These are phyloP conservation scores for Caradrina clavipalpis DNA, from an alignment of 2,888 invertebrate species.

Conservation along the genomic window DNA sequence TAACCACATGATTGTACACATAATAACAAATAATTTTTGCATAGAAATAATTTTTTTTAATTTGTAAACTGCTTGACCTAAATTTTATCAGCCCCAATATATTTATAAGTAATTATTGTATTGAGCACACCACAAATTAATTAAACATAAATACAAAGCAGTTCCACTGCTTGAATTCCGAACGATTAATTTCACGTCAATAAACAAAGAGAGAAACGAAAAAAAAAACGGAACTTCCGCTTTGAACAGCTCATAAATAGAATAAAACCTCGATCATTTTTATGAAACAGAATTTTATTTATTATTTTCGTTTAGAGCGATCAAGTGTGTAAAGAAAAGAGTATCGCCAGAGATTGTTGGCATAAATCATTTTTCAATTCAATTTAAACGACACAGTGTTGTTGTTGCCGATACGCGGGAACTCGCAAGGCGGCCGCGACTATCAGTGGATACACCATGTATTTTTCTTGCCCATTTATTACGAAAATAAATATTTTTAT, in stretches of 20 bases:
- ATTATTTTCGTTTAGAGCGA: conserved; percentile 82
- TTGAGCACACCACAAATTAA: neutral
- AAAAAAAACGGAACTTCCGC: conserved; percentile 67
- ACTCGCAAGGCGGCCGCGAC: conserved; percentile 57
- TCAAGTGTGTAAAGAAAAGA: conserved; percentile 83
- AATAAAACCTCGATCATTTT: conserved; percentile 75
- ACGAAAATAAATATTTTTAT: conserved; percentile 29
- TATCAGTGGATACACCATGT: conserved; percentile 68
- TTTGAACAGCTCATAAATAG: conserved; percentile 70
- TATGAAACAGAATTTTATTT: conserved; percentile 76
- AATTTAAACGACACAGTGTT: conserved; percentile 88
- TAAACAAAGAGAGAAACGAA: conserved; percentile 1
- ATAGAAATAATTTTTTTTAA: too few relatives aligned
- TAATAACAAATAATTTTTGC: too few relatives aligned
- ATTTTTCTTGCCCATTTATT: conserved; percentile 58
- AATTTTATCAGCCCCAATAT: too few relatives aligned
- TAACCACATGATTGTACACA: too few relatives aligned
- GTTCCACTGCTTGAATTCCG: conserved; percentile 3
- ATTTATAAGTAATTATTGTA: neutral
- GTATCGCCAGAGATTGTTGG: conserved; percentile 84
- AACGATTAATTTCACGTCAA: conserved; percentile 26
- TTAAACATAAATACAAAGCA: neutral
- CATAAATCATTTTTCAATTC: conserved; percentile 90
- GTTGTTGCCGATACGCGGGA: conserved; percentile 79
- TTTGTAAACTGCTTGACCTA: too few relatives aligned